These are phyloP conservation scores for Heliconius himera DNA, from an alignment of 1,140 invertebrate species.

Conservation along the genomic window DNA sequence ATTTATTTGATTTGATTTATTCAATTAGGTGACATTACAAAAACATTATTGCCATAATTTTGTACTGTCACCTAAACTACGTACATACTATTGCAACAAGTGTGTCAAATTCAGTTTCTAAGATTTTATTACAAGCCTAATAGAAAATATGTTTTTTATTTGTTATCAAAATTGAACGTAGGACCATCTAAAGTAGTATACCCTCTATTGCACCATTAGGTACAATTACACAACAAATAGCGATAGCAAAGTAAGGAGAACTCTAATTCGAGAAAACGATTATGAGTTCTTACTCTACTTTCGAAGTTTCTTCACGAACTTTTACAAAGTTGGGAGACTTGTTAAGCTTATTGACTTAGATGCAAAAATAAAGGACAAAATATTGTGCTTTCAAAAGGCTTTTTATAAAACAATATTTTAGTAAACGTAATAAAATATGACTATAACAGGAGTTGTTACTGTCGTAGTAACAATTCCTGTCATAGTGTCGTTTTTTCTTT, in stretches of 20 bases:
- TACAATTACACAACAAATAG: neutral
- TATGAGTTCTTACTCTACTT: conserved; percentile 10
- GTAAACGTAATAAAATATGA: too few relatives aligned
- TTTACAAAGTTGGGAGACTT: neutral
- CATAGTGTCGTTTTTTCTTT: too few relatives aligned
- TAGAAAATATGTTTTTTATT: neutral
- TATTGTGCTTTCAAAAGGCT: neutral
- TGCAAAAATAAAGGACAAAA: conserved; percentile 2
- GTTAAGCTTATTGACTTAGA: conserved; percentile 11
- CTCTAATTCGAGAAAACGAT: conserved; percentile 14
- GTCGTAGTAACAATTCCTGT: too few relatives aligned
- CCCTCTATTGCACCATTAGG: neutral
- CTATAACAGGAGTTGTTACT: too few relatives aligned
- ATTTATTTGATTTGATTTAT: too few relatives aligned
- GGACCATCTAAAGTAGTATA: neutral
- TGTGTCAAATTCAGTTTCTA: too few relatives aligned
- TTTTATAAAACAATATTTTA: neutral
- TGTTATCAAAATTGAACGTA: neutral
- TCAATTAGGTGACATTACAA: too few relatives aligned
- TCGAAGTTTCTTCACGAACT: neutral
- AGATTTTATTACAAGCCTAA: neutral
- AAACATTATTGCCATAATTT: too few relatives aligned
- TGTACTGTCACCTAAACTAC: too few relatives aligned
- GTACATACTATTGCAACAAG: too few relatives aligned
- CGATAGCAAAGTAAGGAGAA: conserved; percentile 1